phyloP scores from a whole-genome alignment of 2,113 vertebrate species.

The Bolborhynchus lineola region DNA sequence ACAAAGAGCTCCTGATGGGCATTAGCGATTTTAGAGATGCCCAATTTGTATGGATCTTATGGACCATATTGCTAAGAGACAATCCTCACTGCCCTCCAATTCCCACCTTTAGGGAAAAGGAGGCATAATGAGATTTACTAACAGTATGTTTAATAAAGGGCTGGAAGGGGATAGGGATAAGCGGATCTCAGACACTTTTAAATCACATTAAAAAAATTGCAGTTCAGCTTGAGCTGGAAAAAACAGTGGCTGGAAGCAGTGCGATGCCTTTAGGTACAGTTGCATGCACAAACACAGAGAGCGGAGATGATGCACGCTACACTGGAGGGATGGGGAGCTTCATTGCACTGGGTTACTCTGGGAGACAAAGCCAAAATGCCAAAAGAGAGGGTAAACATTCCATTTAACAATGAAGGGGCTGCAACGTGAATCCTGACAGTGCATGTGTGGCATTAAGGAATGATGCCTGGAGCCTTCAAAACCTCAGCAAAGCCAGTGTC shows the following conservation, averaged over 20 bases:
- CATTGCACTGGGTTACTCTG: not conserved
- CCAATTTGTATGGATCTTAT: slow-evolving; percentile 37
- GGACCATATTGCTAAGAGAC: not conserved
- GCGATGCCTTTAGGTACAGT: not conserved
- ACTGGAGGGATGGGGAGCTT: not conserved
- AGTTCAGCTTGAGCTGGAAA: not conserved
- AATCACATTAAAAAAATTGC: not conserved
- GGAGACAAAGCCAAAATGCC: not conserved
- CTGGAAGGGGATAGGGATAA: slow-evolving; percentile 24
- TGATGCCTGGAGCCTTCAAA: not conserved
- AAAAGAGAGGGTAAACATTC: not conserved
- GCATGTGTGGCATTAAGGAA: not conserved
- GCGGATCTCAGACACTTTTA: not conserved
- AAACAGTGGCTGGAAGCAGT: not conserved
- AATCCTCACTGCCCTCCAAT: not conserved
- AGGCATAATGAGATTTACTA: slow-evolving; percentile 29
- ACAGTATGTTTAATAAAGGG: slow-evolving; percentile 49
- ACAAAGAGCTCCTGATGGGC: slow-evolving; percentile 10
- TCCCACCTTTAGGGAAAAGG: not conserved
- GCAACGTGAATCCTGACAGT: not conserved
- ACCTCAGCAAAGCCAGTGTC: not conserved
- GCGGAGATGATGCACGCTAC: not conserved
- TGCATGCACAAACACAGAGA: not conserved
- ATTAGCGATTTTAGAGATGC: not conserved
- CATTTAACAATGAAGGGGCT: not conserved